Evolutionary conservation across 2,113 vertebrate species (phyloP), one percentile per base, ranked within the genome.

Genomic region (Macheiramphus alcinus): DNA sequence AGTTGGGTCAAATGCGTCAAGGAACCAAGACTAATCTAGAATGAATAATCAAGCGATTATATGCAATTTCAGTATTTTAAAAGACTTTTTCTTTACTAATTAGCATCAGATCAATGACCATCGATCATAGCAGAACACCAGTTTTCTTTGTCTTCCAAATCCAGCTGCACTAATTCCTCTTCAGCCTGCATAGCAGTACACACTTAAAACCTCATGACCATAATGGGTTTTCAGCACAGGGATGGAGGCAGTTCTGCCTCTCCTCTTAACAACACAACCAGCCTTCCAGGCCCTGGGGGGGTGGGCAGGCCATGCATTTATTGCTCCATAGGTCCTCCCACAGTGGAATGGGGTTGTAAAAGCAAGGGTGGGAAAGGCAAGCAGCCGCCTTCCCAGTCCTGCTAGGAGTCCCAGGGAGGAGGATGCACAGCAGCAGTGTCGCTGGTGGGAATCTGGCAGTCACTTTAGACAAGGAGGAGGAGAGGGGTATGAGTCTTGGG

Each of bases 101-200:
- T 98, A 98, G 87, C 2, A 0, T 93, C 90, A 97, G 96, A 95
- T 95, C 96, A 96, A 95, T 88, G 94, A 55, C 80, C 84, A 97
- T 96, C 19, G 80, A 97, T 98, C 94, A 96, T 67, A 93, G 93
- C 48, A 93, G 86, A 96, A 93, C 86, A 96, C 94, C 84, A 91
- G 79, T 83, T 97, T 96, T 91, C 93, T 98, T 98, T 98, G 95
- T 98, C 95, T 98, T 98, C 95, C 96, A 95, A 97, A 97, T 88
- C 91, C 91, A 81, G 66, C 83, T 91, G 76, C 96, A 93, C 93
- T 97, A 97, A 97, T 98, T 98, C 91, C 94, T 95, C 75, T 94
- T 88, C 89, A 72, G 80, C 86, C 93, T 95, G 79, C 68, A 63
- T 38, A 88, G 32, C 80, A 86, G 76, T 72, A 82, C 61, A 78